Percentiles rank a stretch among this genome's conserved stretches.
Conservation (phyloP, 2,888 invertebrate species). For the Congeria kusceri region DNA sequence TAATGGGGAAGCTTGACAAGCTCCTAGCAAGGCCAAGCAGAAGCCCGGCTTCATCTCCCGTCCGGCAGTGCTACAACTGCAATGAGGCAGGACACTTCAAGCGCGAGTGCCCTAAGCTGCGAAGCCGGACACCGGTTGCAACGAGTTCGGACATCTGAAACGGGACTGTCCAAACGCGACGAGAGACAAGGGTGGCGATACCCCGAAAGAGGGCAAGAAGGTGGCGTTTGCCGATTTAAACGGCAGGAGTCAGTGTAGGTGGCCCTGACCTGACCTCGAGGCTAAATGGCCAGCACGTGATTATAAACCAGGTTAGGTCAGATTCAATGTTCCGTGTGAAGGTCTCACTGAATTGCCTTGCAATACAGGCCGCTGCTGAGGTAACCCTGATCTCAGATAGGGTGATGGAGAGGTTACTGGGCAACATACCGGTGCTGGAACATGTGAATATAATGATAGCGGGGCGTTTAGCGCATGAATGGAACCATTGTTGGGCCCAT, state of each 20-base stretch:
- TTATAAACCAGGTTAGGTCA: constrained; percentile 11
- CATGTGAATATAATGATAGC: constrained; percentile 7
- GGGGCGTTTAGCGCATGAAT: constrained; percentile 8
- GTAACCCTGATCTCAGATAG: constrained; percentile 19
- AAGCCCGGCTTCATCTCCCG: not conserved
- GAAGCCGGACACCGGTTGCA: not conserved
- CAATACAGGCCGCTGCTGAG: constrained; percentile 16
- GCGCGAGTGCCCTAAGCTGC: not conserved
- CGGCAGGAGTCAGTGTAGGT: not conserved
- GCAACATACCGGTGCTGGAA: not conserved
- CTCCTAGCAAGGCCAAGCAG: not conserved
- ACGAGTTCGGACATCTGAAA: not conserved
- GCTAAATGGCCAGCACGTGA: not conserved
- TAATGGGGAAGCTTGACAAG: not conserved
- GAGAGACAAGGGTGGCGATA: too few relatives aligned
- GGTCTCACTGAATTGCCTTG: not conserved
- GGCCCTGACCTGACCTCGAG: not conserved
- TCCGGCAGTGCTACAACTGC: not conserved
- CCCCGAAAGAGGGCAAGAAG: not conserved
- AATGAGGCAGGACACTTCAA: constrained; percentile 1
- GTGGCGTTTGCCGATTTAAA: constrained; percentile 10
- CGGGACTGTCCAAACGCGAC: not conserved
- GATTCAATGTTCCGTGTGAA: constrained; percentile 4
- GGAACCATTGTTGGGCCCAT: constrained; percentile 10
- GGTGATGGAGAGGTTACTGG: not conserved